phyloP scores from a whole-genome alignment of 2,888 invertebrate species.

The Carcina quercana region DNA sequence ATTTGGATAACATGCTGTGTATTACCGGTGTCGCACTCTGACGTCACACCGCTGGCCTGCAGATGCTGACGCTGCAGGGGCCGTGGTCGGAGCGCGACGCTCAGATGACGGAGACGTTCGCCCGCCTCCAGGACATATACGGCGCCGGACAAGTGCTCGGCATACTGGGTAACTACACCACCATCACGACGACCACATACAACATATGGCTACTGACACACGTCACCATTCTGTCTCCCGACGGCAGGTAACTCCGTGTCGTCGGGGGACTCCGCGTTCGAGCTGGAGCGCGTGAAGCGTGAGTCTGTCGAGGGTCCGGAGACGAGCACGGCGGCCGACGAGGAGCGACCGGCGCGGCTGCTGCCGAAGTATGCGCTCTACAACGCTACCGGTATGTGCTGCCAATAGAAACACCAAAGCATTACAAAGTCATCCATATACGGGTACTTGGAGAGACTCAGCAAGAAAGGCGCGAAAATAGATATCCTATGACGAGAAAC shows the following conservation, averaged over 20 bases:
- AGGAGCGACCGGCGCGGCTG: conserved; percentile 41
- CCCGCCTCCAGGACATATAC: conserved; percentile 72
- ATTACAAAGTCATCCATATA: too few relatives aligned
- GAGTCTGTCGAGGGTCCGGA: conserved; percentile 34
- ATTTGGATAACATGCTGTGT: too few relatives aligned
- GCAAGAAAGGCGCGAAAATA: too few relatives aligned
- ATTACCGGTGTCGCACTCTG: too few relatives aligned
- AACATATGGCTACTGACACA: neutral
- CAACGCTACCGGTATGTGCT: conserved; percentile 66
- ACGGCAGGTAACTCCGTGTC: conserved; percentile 63
- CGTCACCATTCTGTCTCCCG: conserved; percentile 2
- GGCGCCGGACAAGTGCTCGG: conserved; percentile 74
- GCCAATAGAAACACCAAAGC: too few relatives aligned
- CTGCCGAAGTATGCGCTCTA: conserved; percentile 64
- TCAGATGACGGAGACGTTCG: conserved; percentile 74
- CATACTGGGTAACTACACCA: conserved; percentile 69
- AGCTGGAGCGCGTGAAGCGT: conserved; percentile 39
- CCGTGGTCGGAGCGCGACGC: conserved; percentile 75
- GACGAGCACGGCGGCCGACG: conserved; percentile 30
- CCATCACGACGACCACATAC: too few relatives aligned
- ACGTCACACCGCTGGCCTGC: conserved; percentile 7
- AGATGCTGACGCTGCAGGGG: conserved; percentile 74
- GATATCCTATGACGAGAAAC: too few relatives aligned
- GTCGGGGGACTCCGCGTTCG: conserved; percentile 38
- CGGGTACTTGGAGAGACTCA: too few relatives aligned